Conservation (phyloP, 2,113 vertebrate genomes). For the Stigmatopora argus region DNA sequence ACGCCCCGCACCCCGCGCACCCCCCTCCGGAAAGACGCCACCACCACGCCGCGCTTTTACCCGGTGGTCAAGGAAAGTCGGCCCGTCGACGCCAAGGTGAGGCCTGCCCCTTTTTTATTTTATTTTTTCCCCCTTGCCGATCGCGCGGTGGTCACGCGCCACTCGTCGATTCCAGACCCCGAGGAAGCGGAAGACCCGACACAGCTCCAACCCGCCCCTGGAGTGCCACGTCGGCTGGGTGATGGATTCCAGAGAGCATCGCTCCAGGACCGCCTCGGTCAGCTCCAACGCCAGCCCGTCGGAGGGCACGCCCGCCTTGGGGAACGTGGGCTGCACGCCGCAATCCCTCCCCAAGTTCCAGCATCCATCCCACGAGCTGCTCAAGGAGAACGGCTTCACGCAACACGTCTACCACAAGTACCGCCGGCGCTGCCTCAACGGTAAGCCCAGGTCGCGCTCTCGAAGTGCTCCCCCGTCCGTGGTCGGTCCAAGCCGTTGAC, state of each 20-base stretch:
- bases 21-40: conserved; percentile 87
- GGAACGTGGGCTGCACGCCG: conserved; percentile 90
- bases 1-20: conserved; percentile 94
- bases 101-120: background rate
- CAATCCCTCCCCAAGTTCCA: conserved; percentile 98
- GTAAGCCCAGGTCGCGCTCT: no score
- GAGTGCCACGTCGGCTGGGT: conserved; percentile 99
- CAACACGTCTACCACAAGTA: conserved; percentile 99
- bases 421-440: conserved; percentile 95
- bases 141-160: no score
- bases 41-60: conserved; percentile 92
- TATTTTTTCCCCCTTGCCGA: background rate
- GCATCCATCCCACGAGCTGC: conserved; percentile 94
- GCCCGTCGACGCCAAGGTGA: conserved; percentile 91
- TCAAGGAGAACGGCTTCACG: conserved; percentile 99
- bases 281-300: conserved; percentile 92
- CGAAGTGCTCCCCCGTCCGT: no score
- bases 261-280: conserved; percentile 90
- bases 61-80: conserved; percentile 95
- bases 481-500: background rate
- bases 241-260: conserved; percentile 96
- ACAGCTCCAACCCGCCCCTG: conserved; percentile 96
- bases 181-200: conserved; percentile 93
- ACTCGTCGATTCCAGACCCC: conserved; percentile 76
- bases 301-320: conserved; percentile 81